These are phyloP conservation scores for Ciconia nigra DNA, from an alignment of 2,797 vertebrate genomes.

Conservation along the genomic window DNA sequence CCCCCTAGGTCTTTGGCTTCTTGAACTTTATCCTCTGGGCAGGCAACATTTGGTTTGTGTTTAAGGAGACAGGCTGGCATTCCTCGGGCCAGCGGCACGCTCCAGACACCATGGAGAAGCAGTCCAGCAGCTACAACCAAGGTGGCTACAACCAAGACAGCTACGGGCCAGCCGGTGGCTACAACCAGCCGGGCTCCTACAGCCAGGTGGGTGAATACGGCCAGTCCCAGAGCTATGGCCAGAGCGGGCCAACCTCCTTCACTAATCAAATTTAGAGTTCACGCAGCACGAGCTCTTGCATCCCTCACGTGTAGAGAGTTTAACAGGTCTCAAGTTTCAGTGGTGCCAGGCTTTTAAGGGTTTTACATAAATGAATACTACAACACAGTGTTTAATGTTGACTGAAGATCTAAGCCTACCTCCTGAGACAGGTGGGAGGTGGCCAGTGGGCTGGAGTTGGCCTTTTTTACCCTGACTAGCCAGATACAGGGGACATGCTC, in stretches of 20 bases:
- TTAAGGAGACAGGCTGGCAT: constrained; percentile 97
- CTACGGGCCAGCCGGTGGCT: constrained; percentile 84
- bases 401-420: constrained; percentile 28
- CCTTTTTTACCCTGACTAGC: constrained; percentile 49
- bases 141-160: constrained; percentile 82
- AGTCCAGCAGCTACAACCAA: constrained; percentile 82
- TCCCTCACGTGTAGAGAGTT: constrained; percentile 22
- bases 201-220: constrained; percentile 84
- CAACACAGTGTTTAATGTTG: constrained; percentile 1
- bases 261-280: constrained; percentile 86
- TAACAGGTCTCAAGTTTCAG: constrained; percentile 61
- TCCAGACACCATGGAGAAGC: constrained; percentile 84
- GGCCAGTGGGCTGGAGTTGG: constrained; percentile 48
- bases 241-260: constrained; percentile 86
- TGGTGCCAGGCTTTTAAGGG: constrained; percentile 55
- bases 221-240: constrained; percentile 74
- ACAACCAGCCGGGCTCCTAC: constrained; percentile 82
- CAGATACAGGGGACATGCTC: not conserved
- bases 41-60: constrained; percentile 99
- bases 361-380: constrained; percentile 57
- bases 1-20: constrained; percentile 90
- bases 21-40: constrained; percentile 99
- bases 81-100: constrained; percentile 84
- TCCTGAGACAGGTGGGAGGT: constrained; percentile 53
- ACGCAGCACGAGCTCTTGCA: not conserved